Evolutionary conservation across 2,888 invertebrate species (phyloP), one percentile per base, ranked within the genome.

Genomic region (Sialis fuliginosa): DNA sequence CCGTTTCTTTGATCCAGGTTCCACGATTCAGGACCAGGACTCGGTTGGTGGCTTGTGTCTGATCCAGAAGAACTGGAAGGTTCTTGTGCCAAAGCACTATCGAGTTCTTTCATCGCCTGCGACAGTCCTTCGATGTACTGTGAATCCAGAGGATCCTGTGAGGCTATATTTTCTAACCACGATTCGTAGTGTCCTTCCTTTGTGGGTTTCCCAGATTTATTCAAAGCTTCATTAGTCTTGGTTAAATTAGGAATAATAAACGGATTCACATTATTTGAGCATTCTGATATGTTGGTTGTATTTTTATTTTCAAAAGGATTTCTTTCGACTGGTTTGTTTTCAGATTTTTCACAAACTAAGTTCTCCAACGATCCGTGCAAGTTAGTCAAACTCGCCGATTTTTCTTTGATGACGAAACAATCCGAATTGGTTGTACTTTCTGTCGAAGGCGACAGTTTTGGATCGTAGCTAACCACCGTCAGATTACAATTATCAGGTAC

Each of bases 281-380:
- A 34, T 10, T 43, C 32, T 43, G 43, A 43, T 43, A 43, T 43
- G 39, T 45, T 39, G 31, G 39, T 34, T 7, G 37, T 37, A 8
- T 37, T 37, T 37, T 37, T 12, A 37, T 7, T 7, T 7, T 10
- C 12, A 7, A 37, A 37, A 6, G 37, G 37, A 8, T 37, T 37
- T 5, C 12, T 37, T 37, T 37, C 12, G 12, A 37, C 37, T 37
- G n/a, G n/a, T 37, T 37, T 7, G 12, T 33, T 42, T 45, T 46
- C 35, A 37, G 45, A 47, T 6, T 44, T 50, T 12, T 44, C 34
- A 9, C 12, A 39, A 6, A 67, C 59, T 1, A 74, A 67, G 55
- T 75, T 75, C 49, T 79, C 79, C 5, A 81, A 62, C 1, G 81
- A 81, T 1, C 82, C 83, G 54, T 80, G 78, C 1, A 84, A 65